Conservation (phyloP, 2,888 invertebrate genomes). For the Ramazzottius varieornatus region DNA sequence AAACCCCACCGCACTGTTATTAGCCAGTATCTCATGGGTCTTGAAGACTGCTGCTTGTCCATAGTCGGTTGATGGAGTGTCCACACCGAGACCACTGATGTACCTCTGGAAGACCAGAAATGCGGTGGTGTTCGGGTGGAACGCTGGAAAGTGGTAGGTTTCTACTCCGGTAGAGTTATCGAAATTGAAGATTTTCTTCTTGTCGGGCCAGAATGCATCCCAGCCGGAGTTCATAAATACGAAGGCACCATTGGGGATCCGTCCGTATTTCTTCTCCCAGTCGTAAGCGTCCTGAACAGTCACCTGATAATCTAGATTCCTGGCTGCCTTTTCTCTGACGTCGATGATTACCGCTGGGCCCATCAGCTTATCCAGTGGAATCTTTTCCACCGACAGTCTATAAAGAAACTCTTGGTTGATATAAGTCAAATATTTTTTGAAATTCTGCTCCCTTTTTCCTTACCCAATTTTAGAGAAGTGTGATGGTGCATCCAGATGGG, state of each 20-base stretch:
- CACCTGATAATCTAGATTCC: conserved; percentile 11
- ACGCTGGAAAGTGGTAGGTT: not conserved
- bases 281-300: conserved; percentile 9
- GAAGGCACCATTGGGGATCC: conserved; percentile 13
- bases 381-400: no score
- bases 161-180: not conserved
- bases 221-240: conserved; percentile 17
- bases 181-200: not conserved
- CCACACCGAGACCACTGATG: conserved; percentile 37
- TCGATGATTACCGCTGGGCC: conserved; percentile 14
- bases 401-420: no score
- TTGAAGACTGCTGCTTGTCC: conserved; percentile 26
- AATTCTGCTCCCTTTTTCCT: no score
- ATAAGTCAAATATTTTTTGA: conserved; percentile 15
- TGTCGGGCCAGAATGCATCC: conserved; percentile 12
- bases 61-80: conserved; percentile 36
- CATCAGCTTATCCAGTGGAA: conserved; percentile 13
- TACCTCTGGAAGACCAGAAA: conserved; percentile 15
- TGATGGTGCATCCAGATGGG: conserved; percentile 36
- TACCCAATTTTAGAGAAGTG: conserved; percentile 28
- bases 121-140: not conserved
- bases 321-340: conserved; percentile 10
- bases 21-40: conserved; percentile 29
- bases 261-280: conserved; percentile 12
- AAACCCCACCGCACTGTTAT: conserved; percentile 27